Evolutionary conservation across 1,140 invertebrate genomes (phyloP).

Genomic region (Pissodes strobi): DNA sequence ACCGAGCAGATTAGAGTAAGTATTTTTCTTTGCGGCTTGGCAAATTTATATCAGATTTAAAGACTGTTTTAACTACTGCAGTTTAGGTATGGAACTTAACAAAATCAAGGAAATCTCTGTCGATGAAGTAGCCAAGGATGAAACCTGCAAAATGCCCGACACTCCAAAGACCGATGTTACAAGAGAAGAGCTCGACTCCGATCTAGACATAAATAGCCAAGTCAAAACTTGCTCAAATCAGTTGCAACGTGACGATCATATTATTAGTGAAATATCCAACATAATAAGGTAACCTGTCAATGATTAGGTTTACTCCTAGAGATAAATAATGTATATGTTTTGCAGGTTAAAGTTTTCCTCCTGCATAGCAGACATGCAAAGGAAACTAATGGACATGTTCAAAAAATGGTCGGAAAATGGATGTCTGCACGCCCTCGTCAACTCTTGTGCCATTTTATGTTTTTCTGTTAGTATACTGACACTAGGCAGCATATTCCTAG

Average conservation of each 20-base stretch:
- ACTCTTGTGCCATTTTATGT: slow-evolving; percentile 48
- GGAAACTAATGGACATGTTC: slow-evolving; percentile 35
- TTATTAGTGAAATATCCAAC: slow-evolving; percentile 16
- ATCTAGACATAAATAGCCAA: not conserved
- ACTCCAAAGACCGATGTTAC: not conserved
- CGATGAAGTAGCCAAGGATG: slow-evolving; percentile 32
- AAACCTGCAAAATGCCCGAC: slow-evolving; percentile 3
- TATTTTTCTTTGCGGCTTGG: no score
- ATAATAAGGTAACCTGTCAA: not conserved
- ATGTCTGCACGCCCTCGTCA: slow-evolving; percentile 34
- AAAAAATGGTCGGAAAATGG: slow-evolving; percentile 39
- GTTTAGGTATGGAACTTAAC: slow-evolving; percentile 49
- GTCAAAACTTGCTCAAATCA: not conserved
- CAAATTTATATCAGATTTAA: no score
- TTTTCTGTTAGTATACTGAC: slow-evolving; percentile 49
- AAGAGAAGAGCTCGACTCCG: slow-evolving; percentile 21
- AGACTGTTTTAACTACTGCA: slow-evolving; percentile 16
- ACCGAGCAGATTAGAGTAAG: slow-evolving; percentile 52
- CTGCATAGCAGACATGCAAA: slow-evolving; percentile 35
- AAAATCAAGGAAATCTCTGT: slow-evolving; percentile 51
- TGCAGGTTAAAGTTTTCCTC: slow-evolving; percentile 41
- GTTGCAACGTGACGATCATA: not conserved
- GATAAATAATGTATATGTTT: slow-evolving; percentile 15
- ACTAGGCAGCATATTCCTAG: slow-evolving; percentile 46
- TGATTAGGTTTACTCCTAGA: no score